A percentile compares a stretch with the other conserved stretches of the same genome.
phyloP scores from a whole-genome alignment of 2,888 invertebrate genomes.

The Drosophila suboccidentalis region DNA sequence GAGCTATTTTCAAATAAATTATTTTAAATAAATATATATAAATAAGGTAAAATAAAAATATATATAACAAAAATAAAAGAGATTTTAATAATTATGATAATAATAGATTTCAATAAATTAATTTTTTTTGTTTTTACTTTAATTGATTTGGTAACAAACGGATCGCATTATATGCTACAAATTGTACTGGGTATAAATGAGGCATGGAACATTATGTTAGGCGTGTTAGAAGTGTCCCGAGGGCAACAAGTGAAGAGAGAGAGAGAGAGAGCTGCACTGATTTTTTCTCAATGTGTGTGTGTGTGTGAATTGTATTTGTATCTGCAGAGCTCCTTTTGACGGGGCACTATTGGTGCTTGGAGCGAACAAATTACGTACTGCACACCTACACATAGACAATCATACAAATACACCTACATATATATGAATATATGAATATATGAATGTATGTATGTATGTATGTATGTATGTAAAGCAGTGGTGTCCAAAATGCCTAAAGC shows the following conservation, averaged over 20 bases:
- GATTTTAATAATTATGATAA: no score
- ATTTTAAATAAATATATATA: no score
- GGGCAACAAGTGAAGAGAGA: conserved; percentile 48
- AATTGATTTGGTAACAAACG: no score
- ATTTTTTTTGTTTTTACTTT: no score
- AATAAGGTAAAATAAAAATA: no score
- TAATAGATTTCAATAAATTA: no score
- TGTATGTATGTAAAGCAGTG: not conserved
- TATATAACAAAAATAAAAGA: no score
- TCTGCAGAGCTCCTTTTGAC: conserved; percentile 21
- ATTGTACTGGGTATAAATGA: conserved; percentile 29
- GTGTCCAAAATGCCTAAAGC: no score
- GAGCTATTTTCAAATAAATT: no score
- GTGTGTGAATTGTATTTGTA: conserved; percentile 3
- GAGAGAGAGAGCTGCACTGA: conserved; percentile 33
- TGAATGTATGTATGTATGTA: not conserved
- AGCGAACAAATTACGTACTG: conserved; percentile 56
- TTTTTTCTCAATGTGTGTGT: conserved; percentile 13
- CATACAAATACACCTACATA: conserved; percentile 1
- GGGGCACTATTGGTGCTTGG: conserved; percentile 36
- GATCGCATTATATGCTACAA: no score
- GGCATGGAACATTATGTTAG: conserved; percentile 39
- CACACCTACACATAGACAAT: conserved; percentile 14
- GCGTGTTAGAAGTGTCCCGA: conserved; percentile 49
- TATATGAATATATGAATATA: not conserved